phyloP scores from a whole-genome alignment of 1,140 invertebrate genomes.

The Frieseomelitta varia region DNA sequence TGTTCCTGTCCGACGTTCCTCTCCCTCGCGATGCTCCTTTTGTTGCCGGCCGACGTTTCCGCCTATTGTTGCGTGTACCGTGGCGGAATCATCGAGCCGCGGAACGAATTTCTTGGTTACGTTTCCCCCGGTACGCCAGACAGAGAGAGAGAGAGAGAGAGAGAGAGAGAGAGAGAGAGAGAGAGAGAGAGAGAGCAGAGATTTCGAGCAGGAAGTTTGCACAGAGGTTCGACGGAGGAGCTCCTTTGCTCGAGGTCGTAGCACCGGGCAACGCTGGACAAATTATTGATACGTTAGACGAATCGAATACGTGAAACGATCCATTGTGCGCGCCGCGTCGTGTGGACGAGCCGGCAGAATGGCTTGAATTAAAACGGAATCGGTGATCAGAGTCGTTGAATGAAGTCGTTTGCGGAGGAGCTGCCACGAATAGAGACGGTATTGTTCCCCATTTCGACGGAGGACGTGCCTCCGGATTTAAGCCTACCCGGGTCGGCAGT shows the following conservation, averaged over 20 bases:
- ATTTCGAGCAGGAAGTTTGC: no score
- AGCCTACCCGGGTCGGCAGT: background rate
- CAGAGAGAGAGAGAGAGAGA: background rate
- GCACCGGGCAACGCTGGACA: background rate
- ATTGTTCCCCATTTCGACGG: conserved; percentile 5
- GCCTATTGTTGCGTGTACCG: conserved; percentile 65
- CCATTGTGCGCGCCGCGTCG: background rate
- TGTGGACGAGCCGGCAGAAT: background rate
- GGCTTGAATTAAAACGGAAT: conserved; percentile 25
- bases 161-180: background rate
- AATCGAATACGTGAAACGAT: background rate
- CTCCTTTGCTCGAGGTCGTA: background rate
- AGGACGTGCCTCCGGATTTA: background rate
- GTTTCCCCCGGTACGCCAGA: conserved; percentile 26
- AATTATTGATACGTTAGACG: conserved; percentile 36
- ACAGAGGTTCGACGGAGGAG: no score
- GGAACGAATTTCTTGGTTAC: conserved; percentile 58
- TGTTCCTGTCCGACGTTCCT: conserved; percentile 58
- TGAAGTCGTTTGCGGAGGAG: conserved; percentile 5
- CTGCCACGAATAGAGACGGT: background rate
- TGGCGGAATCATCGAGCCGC: conserved; percentile 60
- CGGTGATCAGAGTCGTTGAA: conserved; percentile 16
- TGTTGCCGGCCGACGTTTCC: conserved; percentile 64
- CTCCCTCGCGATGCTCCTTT: conserved; percentile 61
- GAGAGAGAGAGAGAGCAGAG: background rate